A percentile compares a stretch with the other conserved stretches of the same genome.
phyloP scores from a whole-genome alignment of 2,797 vertebrate genomes.

The Enteromius treurensis region DNA sequence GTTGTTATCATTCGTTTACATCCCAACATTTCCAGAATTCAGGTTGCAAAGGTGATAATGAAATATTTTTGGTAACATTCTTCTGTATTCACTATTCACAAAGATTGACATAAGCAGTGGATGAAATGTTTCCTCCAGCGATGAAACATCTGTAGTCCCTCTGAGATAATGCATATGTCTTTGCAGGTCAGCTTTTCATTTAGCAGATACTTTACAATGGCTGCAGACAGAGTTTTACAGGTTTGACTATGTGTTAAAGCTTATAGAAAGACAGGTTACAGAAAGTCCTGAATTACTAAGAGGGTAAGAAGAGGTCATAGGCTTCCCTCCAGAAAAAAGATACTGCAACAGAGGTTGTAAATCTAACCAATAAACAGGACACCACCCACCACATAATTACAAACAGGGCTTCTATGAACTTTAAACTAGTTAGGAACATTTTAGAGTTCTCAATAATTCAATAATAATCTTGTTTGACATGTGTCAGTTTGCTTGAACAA shows the following conservation, averaged over 20 bases:
- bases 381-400: constrained; percentile 53
- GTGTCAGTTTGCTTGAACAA: constrained; percentile 33
- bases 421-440: constrained; percentile 36
- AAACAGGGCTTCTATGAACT: constrained; percentile 51
- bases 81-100: neutral
- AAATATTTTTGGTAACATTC: neutral
- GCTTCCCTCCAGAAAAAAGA: constrained; percentile 38
- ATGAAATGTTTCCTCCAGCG: neutral
- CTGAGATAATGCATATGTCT: neutral
- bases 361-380: constrained; percentile 54
- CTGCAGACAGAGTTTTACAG: constrained; percentile 1
- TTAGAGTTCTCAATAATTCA: neutral
- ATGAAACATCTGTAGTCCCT: neutral
- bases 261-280: constrained; percentile 10
- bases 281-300: constrained; percentile 3
- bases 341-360: constrained; percentile 46
- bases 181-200: constrained; percentile 3
- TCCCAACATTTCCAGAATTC: no score
- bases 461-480: constrained; percentile 23
- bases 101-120: neutral
- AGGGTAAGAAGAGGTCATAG: constrained; percentile 24
- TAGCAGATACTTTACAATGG: neutral
- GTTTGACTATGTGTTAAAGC: neutral
- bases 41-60: neutral
- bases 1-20: no score